These are phyloP conservation scores for Aurelia coerulea DNA, from an alignment of 30 jellyfish, hydroid and myxozoan species.

Conservation along the genomic window DNA sequence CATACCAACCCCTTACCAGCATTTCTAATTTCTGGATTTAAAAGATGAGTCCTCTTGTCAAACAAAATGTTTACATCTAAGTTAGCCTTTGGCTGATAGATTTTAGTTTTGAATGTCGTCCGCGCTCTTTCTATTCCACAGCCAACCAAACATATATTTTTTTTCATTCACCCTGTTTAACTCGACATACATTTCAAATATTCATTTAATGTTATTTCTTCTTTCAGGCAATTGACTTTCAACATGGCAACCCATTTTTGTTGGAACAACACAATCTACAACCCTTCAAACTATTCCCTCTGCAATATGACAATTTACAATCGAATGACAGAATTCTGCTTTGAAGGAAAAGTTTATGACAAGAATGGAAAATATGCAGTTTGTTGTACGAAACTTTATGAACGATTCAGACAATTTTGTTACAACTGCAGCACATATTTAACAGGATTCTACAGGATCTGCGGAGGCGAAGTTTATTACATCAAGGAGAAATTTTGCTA, in stretches of 20 bases:
- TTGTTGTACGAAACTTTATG: constrained; percentile 33
- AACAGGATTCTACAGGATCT: constrained; percentile 15
- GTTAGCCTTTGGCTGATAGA: no score
- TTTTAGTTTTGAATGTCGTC: no score
- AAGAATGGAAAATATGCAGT: constrained; percentile 11
- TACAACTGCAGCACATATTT: constrained; percentile 11
- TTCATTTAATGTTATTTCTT: background rate
- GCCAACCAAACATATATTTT: no score
- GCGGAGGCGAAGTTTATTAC: constrained; percentile 20
- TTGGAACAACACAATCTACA: constrained; percentile 21
- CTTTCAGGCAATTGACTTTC: constrained; percentile 13
- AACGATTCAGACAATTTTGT: constrained; percentile 22
- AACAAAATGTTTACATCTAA: no score
- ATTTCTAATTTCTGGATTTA: no score
- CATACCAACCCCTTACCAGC: no score
- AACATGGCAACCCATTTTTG: constrained; percentile 28
- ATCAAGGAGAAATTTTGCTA: constrained; percentile 25
- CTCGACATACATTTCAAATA: no score
- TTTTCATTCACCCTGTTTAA: no score
- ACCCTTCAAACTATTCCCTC: constrained; percentile 4
- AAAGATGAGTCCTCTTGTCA: no score
- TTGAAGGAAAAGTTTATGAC: constrained; percentile 31
- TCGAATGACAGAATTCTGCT: constrained; percentile 26
- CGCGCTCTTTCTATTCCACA: no score
- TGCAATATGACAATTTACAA: constrained; percentile 39